phyloP scores from a whole-genome alignment of 2,113 vertebrate species.

The Gymnocephalus cernua region DNA sequence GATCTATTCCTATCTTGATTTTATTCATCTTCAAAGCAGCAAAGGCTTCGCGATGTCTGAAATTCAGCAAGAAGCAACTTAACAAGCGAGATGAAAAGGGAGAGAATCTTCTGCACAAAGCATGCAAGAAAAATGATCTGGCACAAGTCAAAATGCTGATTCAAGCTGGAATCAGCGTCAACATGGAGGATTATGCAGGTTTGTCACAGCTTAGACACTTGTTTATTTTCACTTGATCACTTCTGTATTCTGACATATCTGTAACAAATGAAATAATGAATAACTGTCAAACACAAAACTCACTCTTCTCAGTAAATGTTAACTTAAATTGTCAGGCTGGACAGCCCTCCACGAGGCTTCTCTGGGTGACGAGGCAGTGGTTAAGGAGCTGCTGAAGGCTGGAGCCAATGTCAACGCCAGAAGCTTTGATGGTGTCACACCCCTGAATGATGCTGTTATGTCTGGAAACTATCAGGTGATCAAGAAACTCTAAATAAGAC shows the following conservation, averaged over 20 bases:
- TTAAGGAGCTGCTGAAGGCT: constrained; percentile 85
- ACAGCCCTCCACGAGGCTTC: constrained; percentile 90
- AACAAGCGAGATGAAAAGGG: constrained; percentile 79
- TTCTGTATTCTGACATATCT: neutral
- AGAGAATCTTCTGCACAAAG: constrained; percentile 86
- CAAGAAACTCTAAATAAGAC: neutral
- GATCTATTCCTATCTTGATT: neutral
- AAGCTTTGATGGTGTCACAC: constrained; percentile 81
- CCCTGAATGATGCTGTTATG: constrained; percentile 87
- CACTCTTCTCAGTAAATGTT: neutral
- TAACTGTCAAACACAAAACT: neutral
- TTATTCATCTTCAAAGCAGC: constrained; percentile 20
- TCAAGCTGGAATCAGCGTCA: constrained; percentile 84
- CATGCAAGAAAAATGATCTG: constrained; percentile 84
- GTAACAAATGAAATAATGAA: no score
- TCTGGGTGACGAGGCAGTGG: constrained; percentile 77
- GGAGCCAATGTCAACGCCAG: constrained; percentile 86
- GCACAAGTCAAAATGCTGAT: constrained; percentile 82
- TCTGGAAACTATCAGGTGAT: constrained; percentile 85
- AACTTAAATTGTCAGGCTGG: constrained; percentile 83
- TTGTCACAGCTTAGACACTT: neutral
- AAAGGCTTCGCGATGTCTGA: neutral
- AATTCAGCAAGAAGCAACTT: constrained; percentile 1
- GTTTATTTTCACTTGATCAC: neutral
- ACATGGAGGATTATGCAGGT: constrained; percentile 89